These are phyloP conservation scores for Drosophila kanapiae DNA, from an alignment of 1,140 invertebrate genomes.

Conservation along the genomic window DNA sequence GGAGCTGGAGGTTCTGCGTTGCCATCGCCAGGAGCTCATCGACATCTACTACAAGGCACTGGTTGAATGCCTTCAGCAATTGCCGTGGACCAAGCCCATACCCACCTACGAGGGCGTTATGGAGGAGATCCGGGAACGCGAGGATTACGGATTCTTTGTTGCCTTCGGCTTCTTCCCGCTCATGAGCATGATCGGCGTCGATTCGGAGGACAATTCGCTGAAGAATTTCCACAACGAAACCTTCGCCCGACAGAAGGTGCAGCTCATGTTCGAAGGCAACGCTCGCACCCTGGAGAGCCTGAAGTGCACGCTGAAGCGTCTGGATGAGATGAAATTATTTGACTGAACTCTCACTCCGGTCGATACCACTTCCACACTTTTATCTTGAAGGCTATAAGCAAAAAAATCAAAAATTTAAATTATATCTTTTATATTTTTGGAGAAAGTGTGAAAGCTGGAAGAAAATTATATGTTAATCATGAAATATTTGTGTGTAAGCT, in stretches of 20 bases:
- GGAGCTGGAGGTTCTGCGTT: conserved; percentile 65
- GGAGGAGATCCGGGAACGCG: conserved; percentile 68
- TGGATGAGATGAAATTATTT: conserved; percentile 74
- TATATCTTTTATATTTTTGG: neutral
- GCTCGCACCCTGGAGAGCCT: conserved; percentile 69
- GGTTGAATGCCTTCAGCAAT: conserved; percentile 69
- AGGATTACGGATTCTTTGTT: conserved; percentile 78
- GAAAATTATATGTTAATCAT: neutral
- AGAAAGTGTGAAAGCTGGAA: neutral
- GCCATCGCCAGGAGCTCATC: conserved; percentile 79
- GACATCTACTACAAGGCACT: conserved; percentile 73
- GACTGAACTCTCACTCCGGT: conserved; percentile 41
- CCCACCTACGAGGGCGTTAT: conserved; percentile 82
- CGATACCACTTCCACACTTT: too few relatives aligned
- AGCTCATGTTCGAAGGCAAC: conserved; percentile 79
- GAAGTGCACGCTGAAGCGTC: conserved; percentile 66
- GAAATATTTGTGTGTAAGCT: neutral
- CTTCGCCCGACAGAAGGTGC: conserved; percentile 73
- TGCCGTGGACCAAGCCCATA: conserved; percentile 77
- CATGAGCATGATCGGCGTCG: conserved; percentile 78
- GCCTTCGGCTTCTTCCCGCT: conserved; percentile 78
- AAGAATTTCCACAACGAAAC: conserved; percentile 78
- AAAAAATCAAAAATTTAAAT: neutral
- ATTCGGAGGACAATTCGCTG: conserved; percentile 77
- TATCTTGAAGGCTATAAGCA: neutral